Base-by-base conservation (phyloP, 1,140 invertebrate genomes). In the Diorhabda elongata region DNA sequence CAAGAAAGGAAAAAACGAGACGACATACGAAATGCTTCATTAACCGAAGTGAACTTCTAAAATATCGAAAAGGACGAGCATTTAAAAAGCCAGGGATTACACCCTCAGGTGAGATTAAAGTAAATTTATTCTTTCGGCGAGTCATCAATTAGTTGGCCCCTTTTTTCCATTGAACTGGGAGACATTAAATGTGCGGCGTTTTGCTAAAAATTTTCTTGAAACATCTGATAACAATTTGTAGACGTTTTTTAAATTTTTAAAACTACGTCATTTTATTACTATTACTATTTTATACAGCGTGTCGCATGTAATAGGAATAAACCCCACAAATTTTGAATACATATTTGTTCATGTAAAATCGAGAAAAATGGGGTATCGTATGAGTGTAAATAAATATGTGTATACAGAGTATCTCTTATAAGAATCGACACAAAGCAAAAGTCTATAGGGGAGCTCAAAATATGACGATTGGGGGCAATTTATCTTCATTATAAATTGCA, bases 181-280 rank as follows among this genome's bases (percentile, higher is more conserved):
- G 64, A 65, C 64, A 65, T 65, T 65, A 65, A 65, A 26, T 26
- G 64, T 65, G 64, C 47, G 58, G 41, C 64, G 52, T 58, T 65
- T 58, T 56, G 47, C 64, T 65, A 65, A 65, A 61, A 67, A 61
- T 69, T 26, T 69, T 72, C 71, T 58, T 47, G 56, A 63, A 66
- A n/a, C n/a, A 52, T n/a, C 47, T 70, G 70, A 75, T 73, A 75
- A 74, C 70, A 75, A 75, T 75, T 75, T 75, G 74, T 74, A 70
- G 74, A 73, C 71, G 69, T 74, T 73, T 70, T 64, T 74, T 71
- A 68, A 71, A 75, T 26, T 26, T 26, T 26, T 2, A 26, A 26
- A 26, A 26, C 26, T 26, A 26, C 26, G 26, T 26, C 26, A 26
- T 26, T 26, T 26, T 26, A 26, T 26, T 26, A 26, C 26, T 26